Base-by-base conservation (phyloP, 2,888 invertebrate genomes). In the Nomada goodeniana region DNA sequence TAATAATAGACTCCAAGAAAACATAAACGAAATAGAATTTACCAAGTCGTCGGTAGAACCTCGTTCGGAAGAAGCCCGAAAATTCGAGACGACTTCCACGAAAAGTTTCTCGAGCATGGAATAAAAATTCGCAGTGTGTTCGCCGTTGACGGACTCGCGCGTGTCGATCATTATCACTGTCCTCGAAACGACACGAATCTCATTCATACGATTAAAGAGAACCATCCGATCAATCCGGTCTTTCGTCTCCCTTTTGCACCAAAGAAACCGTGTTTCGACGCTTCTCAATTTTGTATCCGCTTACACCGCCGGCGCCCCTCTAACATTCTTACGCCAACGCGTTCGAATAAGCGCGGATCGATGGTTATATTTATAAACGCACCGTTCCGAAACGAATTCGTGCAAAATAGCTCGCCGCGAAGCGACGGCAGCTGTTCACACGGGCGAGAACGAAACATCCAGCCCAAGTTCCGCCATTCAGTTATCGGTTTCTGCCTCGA, bases 291-390 rank as follows among this genome's bases (percentile, higher is more conserved):
- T 57, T 23, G 4, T 26, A 55, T 60, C 26, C 60, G 23, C 9
- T 36, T n/a, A 23, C 29, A n/a, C 11, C 20, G 10, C 7, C 23
- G 52, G 29, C 2, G 10, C 26, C 11, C 15, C 29, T 60, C 15
- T 26, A 60, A 61, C 53, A 80, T 53, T 80, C 70, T 70, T 65
- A 36, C 53, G 1, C 1, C 75, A 4, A 2, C 63, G 55, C 36
- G 50, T n/a, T 36, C 20, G 23, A 69, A 79, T 55, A 64, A 79
- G 50, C 50, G 55, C 44, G 18, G 57, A 44, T 79, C 78, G 69
- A 79, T 76, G n/a, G 63, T 53, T 57, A 57, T 64, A 79, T 76
- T 79, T 76, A 74, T 76, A 76, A 69, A 44, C 42, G 68, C 50
- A n/a, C 18, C 61, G 69, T 64, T 50, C 55, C 18, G 79, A 55